Percentiles rank a stretch among this genome's conserved stretches.
Evolutionary conservation across 2,888 invertebrate species (phyloP).

Genomic region (Spialia ferax): DNA sequence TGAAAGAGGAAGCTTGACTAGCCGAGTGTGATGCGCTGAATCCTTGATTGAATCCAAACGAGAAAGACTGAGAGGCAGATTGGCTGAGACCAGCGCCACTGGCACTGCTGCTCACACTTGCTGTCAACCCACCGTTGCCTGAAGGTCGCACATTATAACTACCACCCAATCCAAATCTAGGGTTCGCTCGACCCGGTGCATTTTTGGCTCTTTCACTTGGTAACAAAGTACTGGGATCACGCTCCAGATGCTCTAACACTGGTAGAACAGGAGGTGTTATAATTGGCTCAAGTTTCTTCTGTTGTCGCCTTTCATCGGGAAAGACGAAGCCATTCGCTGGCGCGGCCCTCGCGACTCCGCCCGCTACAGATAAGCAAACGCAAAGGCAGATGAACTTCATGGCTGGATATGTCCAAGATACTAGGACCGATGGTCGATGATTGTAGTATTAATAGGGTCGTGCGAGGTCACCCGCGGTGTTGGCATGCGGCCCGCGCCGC

Average conservation of each 20-base stretch:
- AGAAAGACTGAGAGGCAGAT: constrained; percentile 79
- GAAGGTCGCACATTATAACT: constrained; percentile 77
- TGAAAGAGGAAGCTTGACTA: constrained; percentile 80
- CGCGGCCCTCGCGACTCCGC: constrained; percentile 56
- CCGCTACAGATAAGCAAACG: constrained; percentile 59
- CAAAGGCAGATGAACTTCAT: constrained; percentile 75
- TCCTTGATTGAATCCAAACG: constrained; percentile 80
- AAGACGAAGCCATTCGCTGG: constrained; percentile 74
- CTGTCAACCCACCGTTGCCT: constrained; percentile 73
- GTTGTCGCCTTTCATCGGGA: constrained; percentile 68
- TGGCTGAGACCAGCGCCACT: constrained; percentile 76
- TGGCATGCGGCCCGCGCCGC: constrained; percentile 85
- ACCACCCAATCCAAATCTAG: constrained; percentile 72
- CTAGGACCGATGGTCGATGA: constrained; percentile 70
- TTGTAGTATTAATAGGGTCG: constrained; percentile 84
- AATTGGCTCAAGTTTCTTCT: constrained; percentile 73
- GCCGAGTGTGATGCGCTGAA: constrained; percentile 83
- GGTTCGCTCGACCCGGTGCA: constrained; percentile 57
- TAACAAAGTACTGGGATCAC: constrained; percentile 79
- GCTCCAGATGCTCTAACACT: constrained; percentile 78
- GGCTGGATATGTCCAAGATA: constrained; percentile 66
- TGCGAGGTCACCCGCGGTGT: constrained; percentile 75
- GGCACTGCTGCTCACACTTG: constrained; percentile 77
- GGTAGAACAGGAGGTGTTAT: constrained; percentile 84
- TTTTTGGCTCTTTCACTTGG: constrained; percentile 61